phyloP scores from a whole-genome alignment of 2,888 invertebrate species.

The Lottia scabra region DNA sequence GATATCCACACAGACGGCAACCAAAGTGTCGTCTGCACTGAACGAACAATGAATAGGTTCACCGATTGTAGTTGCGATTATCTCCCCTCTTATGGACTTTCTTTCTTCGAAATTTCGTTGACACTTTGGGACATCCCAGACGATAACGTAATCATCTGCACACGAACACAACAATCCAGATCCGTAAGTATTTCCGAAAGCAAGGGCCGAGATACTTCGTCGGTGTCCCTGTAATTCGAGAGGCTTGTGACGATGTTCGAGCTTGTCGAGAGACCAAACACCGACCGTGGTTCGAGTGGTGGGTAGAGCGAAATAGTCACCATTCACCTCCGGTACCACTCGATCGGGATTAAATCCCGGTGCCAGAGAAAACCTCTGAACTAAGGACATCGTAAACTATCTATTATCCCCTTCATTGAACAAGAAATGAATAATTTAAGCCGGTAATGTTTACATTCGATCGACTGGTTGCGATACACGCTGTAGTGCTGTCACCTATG shows the following conservation, averaged over 20 bases:
- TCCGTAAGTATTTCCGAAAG: constrained; percentile 41
- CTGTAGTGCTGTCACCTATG: not conserved
- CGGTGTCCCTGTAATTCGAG: constrained; percentile 58
- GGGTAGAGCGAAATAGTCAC: constrained; percentile 54
- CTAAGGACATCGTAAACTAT: constrained; percentile 10
- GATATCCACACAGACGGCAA: constrained; percentile 56
- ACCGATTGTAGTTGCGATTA: constrained; percentile 53
- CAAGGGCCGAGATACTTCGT: constrained; percentile 48
- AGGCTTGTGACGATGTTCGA: constrained; percentile 50
- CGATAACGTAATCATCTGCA: constrained; percentile 62
- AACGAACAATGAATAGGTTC: constrained; percentile 49
- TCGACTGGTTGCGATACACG: constrained; percentile 2
- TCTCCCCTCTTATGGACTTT: constrained; percentile 45
- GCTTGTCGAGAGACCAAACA: constrained; percentile 50
- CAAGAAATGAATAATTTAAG: too few relatives aligned
- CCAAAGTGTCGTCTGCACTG: constrained; percentile 49
- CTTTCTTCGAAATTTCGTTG: constrained; percentile 42
- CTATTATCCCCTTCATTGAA: too few relatives aligned
- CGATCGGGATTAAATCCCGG: constrained; percentile 25
- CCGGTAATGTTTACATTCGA: not conserved
- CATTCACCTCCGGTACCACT: constrained; percentile 38
- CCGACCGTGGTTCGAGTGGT: constrained; percentile 50
- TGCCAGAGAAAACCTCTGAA: constrained; percentile 21
- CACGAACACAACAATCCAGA: constrained; percentile 57
- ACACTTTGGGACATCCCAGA: constrained; percentile 61